Evolutionary conservation across 2,113 vertebrate genomes (phyloP).

Genomic region (Trichechus manatus): DNA sequence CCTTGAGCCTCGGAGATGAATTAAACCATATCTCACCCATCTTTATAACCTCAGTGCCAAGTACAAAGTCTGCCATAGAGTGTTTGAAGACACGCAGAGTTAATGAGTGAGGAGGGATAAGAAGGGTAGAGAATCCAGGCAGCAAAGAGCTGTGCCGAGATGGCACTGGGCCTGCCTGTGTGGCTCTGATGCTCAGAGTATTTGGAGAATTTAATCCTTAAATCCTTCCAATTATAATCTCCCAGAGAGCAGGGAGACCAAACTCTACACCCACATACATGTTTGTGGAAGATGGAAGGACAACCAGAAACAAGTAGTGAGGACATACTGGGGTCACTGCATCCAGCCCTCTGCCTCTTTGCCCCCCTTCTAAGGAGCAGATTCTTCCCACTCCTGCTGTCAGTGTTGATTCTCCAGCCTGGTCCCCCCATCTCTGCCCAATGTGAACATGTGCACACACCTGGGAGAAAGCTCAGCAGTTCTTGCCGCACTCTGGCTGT

Average conservation of each 20-base stretch:
- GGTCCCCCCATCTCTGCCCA: not conserved
- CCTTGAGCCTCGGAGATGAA: not conserved
- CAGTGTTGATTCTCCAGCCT: not conserved
- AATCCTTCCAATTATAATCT: slow-evolving; percentile 28
- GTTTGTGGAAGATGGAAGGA: not conserved
- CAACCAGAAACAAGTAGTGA: not conserved
- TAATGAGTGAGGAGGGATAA: not conserved
- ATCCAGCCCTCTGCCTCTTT: not conserved
- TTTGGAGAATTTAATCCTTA: slow-evolving; percentile 38
- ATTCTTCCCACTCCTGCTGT: not conserved
- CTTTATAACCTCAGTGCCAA: not conserved
- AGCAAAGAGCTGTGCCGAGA: not conserved
- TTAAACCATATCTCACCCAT: not conserved
- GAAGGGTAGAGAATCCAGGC: not conserved
- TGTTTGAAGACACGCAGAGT: not conserved
- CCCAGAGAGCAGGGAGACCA: not conserved
- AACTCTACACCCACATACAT: not conserved
- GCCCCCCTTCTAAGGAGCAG: not conserved
- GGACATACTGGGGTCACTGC: not conserved
- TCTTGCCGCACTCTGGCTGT: not conserved
- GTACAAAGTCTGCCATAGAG: not conserved
- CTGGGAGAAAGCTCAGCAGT: not conserved
- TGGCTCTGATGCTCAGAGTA: not conserved
- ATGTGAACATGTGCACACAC: not conserved
- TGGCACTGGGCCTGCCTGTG: not conserved